These are phyloP conservation scores for Pangasius macronema DNA, from an alignment of 2,797 vertebrate species.

Conservation along the genomic window DNA sequence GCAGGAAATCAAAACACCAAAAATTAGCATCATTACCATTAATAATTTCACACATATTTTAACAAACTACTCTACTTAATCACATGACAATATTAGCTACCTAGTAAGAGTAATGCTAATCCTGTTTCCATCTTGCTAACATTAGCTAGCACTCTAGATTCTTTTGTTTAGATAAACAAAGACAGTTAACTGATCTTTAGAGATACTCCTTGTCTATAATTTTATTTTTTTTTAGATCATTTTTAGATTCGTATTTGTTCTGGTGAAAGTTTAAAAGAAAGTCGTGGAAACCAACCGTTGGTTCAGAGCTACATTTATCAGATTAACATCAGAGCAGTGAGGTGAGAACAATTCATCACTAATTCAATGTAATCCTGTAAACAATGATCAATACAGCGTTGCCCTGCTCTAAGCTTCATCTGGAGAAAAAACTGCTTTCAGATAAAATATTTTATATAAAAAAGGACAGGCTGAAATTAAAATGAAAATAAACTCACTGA, in stretches of 20 bases:
- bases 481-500: not conserved
- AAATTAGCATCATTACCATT: not conserved
- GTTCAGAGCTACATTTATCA: not conserved
- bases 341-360: constrained; percentile 1
- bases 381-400: not conserved
- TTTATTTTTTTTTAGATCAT: not conserved
- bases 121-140: not conserved
- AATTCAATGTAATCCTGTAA: not conserved
- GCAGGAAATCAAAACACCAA: not conserved
- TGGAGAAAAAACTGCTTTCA: not conserved
- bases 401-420: not conserved
- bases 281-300: not conserved
- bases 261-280: not conserved
- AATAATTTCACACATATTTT: not conserved
- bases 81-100: not conserved
- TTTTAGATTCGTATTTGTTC: not conserved
- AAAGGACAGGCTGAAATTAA: not conserved
- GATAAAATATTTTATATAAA: not conserved
- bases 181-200: not conserved
- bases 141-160: not conserved
- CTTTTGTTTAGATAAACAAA: not conserved
- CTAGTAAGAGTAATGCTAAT: not conserved
- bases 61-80: not conserved
- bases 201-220: not conserved
- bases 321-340: not conserved